Evolutionary conservation across 2,888 invertebrate genomes (phyloP), one percentile per base, ranked within the genome.

Genomic region (Argynnis bischoffii): DNA sequence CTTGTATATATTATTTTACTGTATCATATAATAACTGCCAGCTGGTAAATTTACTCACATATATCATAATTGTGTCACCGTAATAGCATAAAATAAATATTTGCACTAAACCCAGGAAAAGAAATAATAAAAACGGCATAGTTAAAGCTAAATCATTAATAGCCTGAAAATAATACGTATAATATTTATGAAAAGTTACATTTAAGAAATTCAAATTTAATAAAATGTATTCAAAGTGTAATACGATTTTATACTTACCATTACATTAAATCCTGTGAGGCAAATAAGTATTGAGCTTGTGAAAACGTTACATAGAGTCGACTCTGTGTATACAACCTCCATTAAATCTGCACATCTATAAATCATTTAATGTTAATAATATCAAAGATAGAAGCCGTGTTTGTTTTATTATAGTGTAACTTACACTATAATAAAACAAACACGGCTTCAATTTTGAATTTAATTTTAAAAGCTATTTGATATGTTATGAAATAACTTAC

Each of bases 281-380:
- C 89, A 89, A 64, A 88, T 83, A 2, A 84, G 77, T 26, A 87
- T 67, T 1, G 87, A 84, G 64, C 89, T 86, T 0, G 79, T 78
- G 15, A 81, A 61, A 0, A 84, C 80, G 60, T 87, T 86, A 14
- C 79, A 79, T 8, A 88, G 77, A 57, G 80, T 81, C 0, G 86
- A 83, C 70, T 81, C 83, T 0, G 83, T 79, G 70, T 79, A 85
- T 50, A 83, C 78, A 3, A 60, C 69, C 56, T 87, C 85, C 41
- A 89, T 71, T 70, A 85, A 71, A 54, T 77, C 70, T 0, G 83
- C 80, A 69, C 84, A 85, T 64, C 88, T 89, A 79, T 60, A 82
- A 83, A 53, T 73, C 72, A 53, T 6, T 50, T 46, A 53, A 51
- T 8, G 16, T 6, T 63, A 41, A 41, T 41, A 41, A 47, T 3